phyloP scores from a whole-genome alignment of 1,140 invertebrate species.

The Caenorhabditis tropicalis region DNA sequence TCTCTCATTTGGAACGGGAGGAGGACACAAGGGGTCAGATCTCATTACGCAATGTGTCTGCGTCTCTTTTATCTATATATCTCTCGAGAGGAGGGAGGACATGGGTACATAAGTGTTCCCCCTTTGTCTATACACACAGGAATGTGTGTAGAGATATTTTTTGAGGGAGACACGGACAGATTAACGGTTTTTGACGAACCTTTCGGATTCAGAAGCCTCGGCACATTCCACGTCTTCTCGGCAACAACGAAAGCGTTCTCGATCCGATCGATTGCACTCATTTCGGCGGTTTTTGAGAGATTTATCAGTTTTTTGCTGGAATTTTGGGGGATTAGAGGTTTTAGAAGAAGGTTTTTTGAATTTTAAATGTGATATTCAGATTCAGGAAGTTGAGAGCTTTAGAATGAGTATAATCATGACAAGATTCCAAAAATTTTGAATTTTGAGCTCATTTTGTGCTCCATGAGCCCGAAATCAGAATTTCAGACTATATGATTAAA shows the following conservation, averaged over 20 bases:
- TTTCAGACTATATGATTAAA: not conserved
- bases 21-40: conserved; percentile 22
- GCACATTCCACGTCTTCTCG: conserved; percentile 62
- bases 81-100: too few species aligned
- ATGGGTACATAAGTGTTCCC: too few species aligned
- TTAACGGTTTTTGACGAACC: conserved; percentile 52
- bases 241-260: conserved; percentile 66
- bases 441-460: not conserved
- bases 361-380: too few species aligned
- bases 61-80: not conserved
- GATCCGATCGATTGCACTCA: conserved; percentile 66
- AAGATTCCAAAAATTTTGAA: too few species aligned
- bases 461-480: not conserved
- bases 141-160: too few species aligned
- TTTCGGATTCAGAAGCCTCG: conserved; percentile 63
- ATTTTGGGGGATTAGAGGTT: not conserved
- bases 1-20: too few species aligned
- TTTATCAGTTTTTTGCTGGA: conserved; percentile 64
- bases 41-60: not conserved
- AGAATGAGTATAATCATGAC: too few species aligned
- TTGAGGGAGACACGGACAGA: too few species aligned
- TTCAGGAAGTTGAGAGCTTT: too few species aligned
- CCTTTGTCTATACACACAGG: too few species aligned
- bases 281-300: conserved; percentile 59
- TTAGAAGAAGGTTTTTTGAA: too few species aligned